A percentile compares a stretch with the other conserved stretches of the same genome.
Conservation (phyloP, 2,888 invertebrate species). For the Microdon myrmicae region DNA sequence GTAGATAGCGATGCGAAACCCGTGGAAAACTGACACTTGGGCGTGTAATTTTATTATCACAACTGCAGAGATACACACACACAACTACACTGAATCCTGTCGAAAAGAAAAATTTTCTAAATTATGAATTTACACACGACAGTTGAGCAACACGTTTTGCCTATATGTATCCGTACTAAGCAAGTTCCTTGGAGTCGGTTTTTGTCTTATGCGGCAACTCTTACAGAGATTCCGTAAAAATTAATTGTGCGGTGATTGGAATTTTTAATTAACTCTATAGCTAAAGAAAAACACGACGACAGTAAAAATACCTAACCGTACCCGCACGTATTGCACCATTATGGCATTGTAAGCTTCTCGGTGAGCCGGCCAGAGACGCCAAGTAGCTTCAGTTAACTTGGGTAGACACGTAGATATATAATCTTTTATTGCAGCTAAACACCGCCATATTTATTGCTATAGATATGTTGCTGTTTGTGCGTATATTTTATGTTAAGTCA, state of each 20-base stretch:
- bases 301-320: conserved; percentile 20
- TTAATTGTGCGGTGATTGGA: conserved; percentile 51
- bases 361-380: no score
- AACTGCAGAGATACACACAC: conserved; percentile 15
- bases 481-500: no score
- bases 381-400: no score
- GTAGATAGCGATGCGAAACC: conserved; percentile 34
- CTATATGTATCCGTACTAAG: conserved; percentile 35
- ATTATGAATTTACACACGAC: conserved; percentile 37
- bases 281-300: conserved; percentile 29
- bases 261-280: conserved; percentile 48
- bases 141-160: conserved; percentile 43
- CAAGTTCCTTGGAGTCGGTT: conserved; percentile 28
- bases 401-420: no score
- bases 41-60: conserved; percentile 23
- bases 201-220: conserved; percentile 48
- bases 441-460: no score
- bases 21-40: conserved; percentile 19
- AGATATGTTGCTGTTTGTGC: no score
- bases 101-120: conserved; percentile 37
- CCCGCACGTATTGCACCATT: conserved; percentile 34
- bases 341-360: no score
- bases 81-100: conserved; percentile 38
- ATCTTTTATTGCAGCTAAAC: no score
- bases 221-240: conserved; percentile 47